Conservation (phyloP, 1,140 invertebrate genomes). For the Apis mellifera region Amel_HAv3.1 CM009940.2:3914001-3914500, state of each 20-base stretch:
- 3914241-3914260: conserved; percentile 21
- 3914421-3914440: not conserved
- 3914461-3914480: not conserved
- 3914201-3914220: not conserved
- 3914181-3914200: not conserved
- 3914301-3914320: not conserved
- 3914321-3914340: not conserved
- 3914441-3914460: too few relatives aligned
- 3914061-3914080: too few relatives aligned
- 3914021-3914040: too few relatives aligned
- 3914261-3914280: not conserved
- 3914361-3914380: not conserved
- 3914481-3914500: conserved; percentile 34
- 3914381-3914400: not conserved
- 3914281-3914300: conserved; percentile 20
- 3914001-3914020: too few relatives aligned
- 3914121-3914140: too few relatives aligned
- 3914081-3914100: too few relatives aligned
- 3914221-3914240: not conserved
- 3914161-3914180: not conserved
- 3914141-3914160: not conserved
- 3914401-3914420: conserved; percentile 2
- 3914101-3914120: too few relatives aligned
- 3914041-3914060: too few relatives aligned
- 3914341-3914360: not conserved